phyloP scores from a whole-genome alignment of 2,113 vertebrate genomes.

The Oreamnos americanus region DNA sequence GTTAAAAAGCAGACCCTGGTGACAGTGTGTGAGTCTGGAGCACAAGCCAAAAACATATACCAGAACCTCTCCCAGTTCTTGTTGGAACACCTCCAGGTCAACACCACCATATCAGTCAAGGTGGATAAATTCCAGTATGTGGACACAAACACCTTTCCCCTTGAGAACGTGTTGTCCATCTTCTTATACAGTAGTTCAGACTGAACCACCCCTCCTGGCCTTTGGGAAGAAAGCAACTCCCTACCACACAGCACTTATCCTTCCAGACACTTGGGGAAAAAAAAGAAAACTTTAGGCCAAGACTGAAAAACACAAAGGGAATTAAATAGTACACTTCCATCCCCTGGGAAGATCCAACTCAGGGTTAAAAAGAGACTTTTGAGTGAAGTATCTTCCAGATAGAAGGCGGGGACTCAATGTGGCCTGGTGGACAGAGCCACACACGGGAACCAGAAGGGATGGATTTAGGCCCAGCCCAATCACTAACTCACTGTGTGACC shows the following conservation, averaged over 20 bases:
- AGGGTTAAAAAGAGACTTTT: background rate
- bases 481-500: background rate
- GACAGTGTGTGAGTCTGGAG: slow-evolving; percentile 69
- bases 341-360: slow-evolving; percentile 18
- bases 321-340: slow-evolving; percentile 17
- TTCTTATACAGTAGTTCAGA: slow-evolving; percentile 71
- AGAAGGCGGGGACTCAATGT: background rate
- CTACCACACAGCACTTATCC: background rate
- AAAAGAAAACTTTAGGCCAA: slow-evolving; percentile 39
- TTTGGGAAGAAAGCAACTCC: slow-evolving; percentile 19
- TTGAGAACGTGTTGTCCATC: slow-evolving; percentile 77
- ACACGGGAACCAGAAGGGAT: background rate
- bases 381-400: background rate
- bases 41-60: slow-evolving; percentile 47
- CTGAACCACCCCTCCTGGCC: slow-evolving; percentile 44
- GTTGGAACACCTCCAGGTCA: slow-evolving; percentile 58
- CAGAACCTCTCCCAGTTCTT: slow-evolving; percentile 76
- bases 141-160: slow-evolving; percentile 76
- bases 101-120: slow-evolving; percentile 70
- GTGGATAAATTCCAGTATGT: slow-evolving; percentile 74
- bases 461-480: background rate
- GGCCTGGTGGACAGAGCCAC: background rate
- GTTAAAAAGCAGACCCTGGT: slow-evolving; percentile 63
- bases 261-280: slow-evolving; percentile 12
- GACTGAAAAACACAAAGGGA: slow-evolving; percentile 4